phyloP scores from a whole-genome alignment of 2,888 invertebrate genomes.

The Cephus pygmeus region DNA sequence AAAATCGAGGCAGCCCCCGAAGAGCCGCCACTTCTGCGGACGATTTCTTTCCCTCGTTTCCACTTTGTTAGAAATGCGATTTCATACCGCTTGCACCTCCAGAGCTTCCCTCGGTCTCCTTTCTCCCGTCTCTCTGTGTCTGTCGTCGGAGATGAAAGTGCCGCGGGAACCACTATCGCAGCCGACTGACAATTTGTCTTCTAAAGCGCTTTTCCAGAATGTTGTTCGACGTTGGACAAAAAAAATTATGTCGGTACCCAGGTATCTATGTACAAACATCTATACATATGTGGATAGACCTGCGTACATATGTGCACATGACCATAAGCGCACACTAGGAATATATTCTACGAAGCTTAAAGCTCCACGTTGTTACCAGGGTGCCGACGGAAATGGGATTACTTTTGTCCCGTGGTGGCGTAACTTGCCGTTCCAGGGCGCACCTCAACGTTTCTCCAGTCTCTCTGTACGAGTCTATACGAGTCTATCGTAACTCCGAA shows the following conservation, averaged over 20 bases:
- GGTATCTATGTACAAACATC: neutral
- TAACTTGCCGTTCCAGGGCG: neutral
- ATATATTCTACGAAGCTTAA: neutral
- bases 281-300: neutral
- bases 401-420: neutral
- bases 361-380: neutral
- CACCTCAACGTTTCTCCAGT: neutral
- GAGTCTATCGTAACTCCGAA: neutral
- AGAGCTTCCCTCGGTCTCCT: neutral
- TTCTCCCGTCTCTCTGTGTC: neutral
- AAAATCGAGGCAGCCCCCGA: neutral
- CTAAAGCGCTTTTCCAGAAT: neutral
- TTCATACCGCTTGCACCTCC: neutral
- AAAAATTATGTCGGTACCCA: neutral
- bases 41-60: neutral
- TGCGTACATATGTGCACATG: neutral
- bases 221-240: neutral
- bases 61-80: neutral
- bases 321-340: neutral
- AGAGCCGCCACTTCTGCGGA: neutral
- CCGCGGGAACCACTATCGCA: neutral
- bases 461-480: neutral
- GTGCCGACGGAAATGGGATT: neutral
- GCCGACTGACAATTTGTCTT: neutral
- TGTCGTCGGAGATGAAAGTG: neutral